These are phyloP conservation scores for Anarrhichthys ocellatus DNA, from an alignment of 2,113 vertebrate genomes.

Conservation along the genomic window DNA sequence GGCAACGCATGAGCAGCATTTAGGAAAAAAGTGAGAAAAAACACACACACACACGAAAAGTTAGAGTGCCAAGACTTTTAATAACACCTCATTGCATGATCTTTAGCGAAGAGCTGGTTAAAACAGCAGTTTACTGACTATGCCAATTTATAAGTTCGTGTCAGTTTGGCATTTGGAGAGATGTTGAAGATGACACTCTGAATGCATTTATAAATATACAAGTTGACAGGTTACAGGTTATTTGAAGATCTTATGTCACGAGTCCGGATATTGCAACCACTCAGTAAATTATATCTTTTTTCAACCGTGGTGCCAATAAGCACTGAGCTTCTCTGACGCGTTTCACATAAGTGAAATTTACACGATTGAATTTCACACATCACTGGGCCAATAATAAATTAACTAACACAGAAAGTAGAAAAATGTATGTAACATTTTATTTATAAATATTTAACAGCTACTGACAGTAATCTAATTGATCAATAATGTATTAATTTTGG, in stretches of 20 bases:
- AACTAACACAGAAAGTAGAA: background rate
- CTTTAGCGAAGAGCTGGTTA: background rate
- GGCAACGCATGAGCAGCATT: background rate
- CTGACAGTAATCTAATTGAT: background rate
- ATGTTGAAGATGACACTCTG: background rate
- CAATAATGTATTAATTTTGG: background rate
- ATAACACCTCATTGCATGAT: background rate
- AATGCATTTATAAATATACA: background rate
- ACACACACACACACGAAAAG: background rate
- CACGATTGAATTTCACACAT: conserved; percentile 9
- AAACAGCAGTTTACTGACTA: background rate
- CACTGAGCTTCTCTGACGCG: background rate
- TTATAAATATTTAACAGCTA: background rate
- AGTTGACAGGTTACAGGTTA: background rate
- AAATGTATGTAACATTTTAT: background rate
- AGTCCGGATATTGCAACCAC: background rate
- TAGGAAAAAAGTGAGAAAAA: background rate
- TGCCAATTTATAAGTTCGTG: no score
- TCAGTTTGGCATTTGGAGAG: background rate
- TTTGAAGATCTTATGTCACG: background rate
- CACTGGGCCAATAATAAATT: conserved; percentile 4
- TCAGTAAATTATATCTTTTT: background rate
- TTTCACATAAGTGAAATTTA: conserved; percentile 22
- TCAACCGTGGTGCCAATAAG: background rate
- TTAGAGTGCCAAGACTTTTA: background rate